Evolutionary conservation across 2,888 invertebrate species (phyloP).

Genomic region (Prosopocoilus inquinatus): DNA sequence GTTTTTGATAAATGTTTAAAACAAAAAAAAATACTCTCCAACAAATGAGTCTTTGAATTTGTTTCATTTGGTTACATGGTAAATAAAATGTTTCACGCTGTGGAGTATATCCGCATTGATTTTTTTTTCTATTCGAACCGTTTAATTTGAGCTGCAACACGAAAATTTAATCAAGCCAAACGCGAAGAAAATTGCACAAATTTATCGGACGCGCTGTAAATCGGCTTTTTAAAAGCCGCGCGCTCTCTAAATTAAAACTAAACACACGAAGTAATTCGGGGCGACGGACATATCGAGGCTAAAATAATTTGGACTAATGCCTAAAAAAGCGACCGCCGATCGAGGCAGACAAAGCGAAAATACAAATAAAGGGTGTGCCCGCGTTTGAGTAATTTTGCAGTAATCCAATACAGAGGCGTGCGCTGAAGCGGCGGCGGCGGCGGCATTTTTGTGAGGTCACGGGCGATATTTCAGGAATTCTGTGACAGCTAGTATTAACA

Average conservation of each 20-base stretch:
- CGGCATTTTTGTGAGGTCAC: conserved; percentile 1
- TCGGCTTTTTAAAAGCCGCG: too few species aligned
- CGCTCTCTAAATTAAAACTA: not conserved
- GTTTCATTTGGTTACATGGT: not conserved
- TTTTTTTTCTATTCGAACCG: too few species aligned
- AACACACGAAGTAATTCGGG: not conserved
- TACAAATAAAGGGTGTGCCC: conserved; percentile 22
- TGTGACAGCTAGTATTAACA: conserved; percentile 7
- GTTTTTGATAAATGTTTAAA: too few species aligned
- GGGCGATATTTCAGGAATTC: conserved; percentile 6
- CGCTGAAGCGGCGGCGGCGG: not conserved
- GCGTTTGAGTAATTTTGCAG: conserved; percentile 21
- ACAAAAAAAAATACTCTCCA: too few species aligned
- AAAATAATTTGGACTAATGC: conserved; percentile 2
- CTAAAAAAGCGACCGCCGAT: not conserved
- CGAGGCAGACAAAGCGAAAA: not conserved
- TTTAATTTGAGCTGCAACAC: too few species aligned
- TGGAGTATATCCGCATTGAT: too few species aligned
- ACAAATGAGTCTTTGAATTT: too few species aligned
- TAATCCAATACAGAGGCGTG: conserved; percentile 8
- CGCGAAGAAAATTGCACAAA: too few species aligned
- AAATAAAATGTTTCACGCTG: too few species aligned
- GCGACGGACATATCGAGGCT: not conserved
- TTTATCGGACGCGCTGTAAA: too few species aligned
- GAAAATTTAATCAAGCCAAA: too few species aligned